A percentile compares a stretch with the other conserved stretches of the same genome.
Conservation (phyloP, 2,888 invertebrate species). For the Acanthococcus lagerstroemiae region DNA sequence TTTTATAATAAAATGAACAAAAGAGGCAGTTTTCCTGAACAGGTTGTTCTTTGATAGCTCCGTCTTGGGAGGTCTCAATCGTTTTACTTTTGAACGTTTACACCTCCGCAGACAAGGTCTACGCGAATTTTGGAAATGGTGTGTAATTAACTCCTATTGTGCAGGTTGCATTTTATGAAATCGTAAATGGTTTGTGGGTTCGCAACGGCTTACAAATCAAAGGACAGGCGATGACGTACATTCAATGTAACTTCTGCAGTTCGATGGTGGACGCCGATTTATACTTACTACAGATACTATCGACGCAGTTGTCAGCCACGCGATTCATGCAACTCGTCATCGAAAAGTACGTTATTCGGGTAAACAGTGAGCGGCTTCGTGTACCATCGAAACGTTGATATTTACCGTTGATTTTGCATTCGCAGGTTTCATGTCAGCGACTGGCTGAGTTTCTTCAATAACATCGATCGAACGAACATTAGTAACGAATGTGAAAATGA, state of each 20-base stretch:
- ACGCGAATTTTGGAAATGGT: too few relatives aligned
- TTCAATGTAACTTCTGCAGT: conserved; percentile 97
- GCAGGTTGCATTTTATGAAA: conserved; percentile 80
- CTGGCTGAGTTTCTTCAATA: conserved; percentile 67
- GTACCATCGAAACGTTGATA: conserved; percentile 21
- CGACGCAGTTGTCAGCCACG: conserved; percentile 75
- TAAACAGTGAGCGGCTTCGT: not conserved
- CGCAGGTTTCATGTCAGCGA: conserved; percentile 73
- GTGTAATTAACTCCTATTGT: not conserved
- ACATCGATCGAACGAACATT: conserved; percentile 6
- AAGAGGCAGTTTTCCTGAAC: too few relatives aligned
- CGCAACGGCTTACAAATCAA: conserved; percentile 94
- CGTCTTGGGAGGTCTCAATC: not conserved
- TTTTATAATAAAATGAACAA: too few relatives aligned
- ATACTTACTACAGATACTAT: conserved; percentile 87
- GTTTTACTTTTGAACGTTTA: too few relatives aligned
- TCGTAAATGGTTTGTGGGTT: conserved; percentile 84
- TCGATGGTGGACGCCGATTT: conserved; percentile 97
- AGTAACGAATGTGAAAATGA: conserved; percentile 14
- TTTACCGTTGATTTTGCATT: conserved; percentile 1
- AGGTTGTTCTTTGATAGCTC: too few relatives aligned
- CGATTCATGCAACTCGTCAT: conserved; percentile 76
- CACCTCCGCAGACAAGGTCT: too few relatives aligned
- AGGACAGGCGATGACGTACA: conserved; percentile 98
- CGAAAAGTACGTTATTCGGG: conserved; percentile 55